A percentile compares a stretch with the other conserved stretches of the same genome.
These are phyloP conservation scores for Hirtodrosophila cameraria DNA, from an alignment of 2,888 invertebrate genomes.

Conservation along the genomic window DNA sequence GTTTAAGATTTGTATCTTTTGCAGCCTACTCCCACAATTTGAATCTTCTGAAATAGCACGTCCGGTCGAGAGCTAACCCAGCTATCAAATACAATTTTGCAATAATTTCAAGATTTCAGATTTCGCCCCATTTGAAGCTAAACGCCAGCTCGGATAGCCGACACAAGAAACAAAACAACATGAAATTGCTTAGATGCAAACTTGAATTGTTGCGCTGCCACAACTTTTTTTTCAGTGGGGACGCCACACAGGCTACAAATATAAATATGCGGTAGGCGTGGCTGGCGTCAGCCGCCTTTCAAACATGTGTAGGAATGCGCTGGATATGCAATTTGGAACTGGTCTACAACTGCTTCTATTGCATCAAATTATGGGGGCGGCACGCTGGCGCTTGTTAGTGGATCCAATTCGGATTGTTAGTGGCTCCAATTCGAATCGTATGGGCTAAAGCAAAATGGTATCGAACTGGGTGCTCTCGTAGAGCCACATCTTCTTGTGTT, in stretches of 20 bases:
- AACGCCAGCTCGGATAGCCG: conserved; percentile 69
- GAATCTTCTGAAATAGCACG: conserved; percentile 73
- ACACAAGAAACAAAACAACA: conserved; percentile 33
- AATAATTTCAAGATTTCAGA: conserved; percentile 71
- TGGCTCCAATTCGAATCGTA: background rate
- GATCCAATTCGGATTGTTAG: conserved; percentile 1
- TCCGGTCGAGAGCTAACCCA: conserved; percentile 48
- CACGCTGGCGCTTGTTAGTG: conserved; percentile 45
- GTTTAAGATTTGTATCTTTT: conserved; percentile 44
- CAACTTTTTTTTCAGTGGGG: conserved; percentile 47
- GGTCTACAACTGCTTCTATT: background rate
- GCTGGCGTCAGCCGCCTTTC: conserved; percentile 40
- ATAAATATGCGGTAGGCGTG: conserved; percentile 43
- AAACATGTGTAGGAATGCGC: background rate
- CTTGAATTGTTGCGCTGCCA: conserved; percentile 66
- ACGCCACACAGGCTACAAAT: conserved; percentile 29
- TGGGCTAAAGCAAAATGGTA: background rate
- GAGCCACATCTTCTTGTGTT: background rate
- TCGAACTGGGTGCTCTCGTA: conserved; percentile 1
- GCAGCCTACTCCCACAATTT: background rate
- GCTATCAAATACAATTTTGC: conserved; percentile 69
- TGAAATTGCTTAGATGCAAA: conserved; percentile 64
- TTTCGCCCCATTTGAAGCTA: conserved; percentile 49
- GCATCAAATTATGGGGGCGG: conserved; percentile 19
- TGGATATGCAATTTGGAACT: conserved; percentile 3